Evolutionary conservation across 2,888 invertebrate species (phyloP).

Genomic region (Leptinotarsa rubiginosa): DNA sequence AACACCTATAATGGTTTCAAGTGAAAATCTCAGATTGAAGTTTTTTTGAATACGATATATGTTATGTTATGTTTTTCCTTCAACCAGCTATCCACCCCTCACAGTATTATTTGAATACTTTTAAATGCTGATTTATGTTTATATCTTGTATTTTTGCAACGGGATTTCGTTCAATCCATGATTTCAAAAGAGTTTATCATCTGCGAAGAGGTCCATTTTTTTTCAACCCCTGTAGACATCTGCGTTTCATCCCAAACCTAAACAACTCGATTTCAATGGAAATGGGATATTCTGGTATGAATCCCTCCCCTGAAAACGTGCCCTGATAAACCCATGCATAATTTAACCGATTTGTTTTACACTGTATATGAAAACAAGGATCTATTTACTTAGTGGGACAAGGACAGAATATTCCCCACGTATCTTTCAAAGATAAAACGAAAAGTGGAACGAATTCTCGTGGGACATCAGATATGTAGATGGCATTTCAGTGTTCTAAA

Average conservation of each 20-base stretch:
- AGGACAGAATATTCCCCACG: conserved; percentile 25
- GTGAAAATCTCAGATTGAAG: too few species aligned
- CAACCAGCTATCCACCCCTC: too few species aligned
- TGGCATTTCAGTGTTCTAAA: conserved; percentile 63
- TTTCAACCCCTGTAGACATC: background rate
- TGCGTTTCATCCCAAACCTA: conserved; percentile 17
- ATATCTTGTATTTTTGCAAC: too few species aligned
- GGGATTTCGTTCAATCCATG: too few species aligned
- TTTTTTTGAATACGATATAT: too few species aligned
- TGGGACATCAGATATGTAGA: conserved; percentile 66
- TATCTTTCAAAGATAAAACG: conserved; percentile 39
- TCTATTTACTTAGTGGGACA: conserved; percentile 37
- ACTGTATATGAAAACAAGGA: conserved; percentile 40
- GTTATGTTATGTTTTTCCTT: too few species aligned
- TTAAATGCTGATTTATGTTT: too few species aligned
- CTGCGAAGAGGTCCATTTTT: background rate
- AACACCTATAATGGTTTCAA: too few species aligned
- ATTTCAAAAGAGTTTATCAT: too few species aligned
- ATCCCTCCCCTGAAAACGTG: conserved; percentile 18
- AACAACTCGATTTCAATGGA: conserved; percentile 30
- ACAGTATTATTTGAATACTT: too few species aligned
- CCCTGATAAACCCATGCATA: conserved; percentile 37
- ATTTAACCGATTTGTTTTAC: conserved; percentile 42
- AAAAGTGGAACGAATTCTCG: conserved; percentile 51
- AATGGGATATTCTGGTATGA: conserved; percentile 25